Conservation (phyloP, 2,113 vertebrate genomes). For the Bos taurus region DNA sequence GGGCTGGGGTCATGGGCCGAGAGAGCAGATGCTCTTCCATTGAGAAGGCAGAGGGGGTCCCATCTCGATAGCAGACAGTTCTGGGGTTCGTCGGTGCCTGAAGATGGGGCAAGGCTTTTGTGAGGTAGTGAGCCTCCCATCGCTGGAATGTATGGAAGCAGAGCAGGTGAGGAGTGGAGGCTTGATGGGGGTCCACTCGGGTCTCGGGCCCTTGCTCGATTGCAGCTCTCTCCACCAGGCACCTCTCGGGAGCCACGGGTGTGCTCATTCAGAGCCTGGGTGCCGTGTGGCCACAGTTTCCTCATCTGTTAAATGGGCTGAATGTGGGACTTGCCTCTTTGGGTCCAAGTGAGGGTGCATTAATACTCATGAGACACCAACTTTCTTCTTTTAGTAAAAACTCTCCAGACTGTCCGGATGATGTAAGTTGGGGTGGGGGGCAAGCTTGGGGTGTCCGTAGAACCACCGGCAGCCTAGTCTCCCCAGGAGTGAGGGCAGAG, state of each 20-base stretch:
- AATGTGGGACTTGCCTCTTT: neutral
- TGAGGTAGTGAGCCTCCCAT: neutral
- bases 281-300: neutral
- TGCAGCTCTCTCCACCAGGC: neutral
- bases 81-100: neutral
- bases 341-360: neutral
- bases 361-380: neutral
- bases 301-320: neutral
- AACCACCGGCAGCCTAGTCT: neutral
- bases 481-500: no score
- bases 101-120: neutral
- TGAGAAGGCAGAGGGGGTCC: neutral
- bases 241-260: neutral
- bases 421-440: neutral
- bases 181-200: neutral
- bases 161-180: neutral
- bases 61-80: neutral
- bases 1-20: neutral
- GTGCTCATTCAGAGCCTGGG: neutral
- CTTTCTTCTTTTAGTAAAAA: neutral
- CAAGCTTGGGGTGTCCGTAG: neutral
- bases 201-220: neutral
- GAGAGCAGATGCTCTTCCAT: neutral
- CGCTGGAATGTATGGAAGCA: neutral
- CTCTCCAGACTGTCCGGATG: neutral